Evolutionary conservation across 2,797 vertebrate species (phyloP), one percentile per base, ranked within the genome.

Genomic region (Tokudaia tokunoshimensis): DNA sequence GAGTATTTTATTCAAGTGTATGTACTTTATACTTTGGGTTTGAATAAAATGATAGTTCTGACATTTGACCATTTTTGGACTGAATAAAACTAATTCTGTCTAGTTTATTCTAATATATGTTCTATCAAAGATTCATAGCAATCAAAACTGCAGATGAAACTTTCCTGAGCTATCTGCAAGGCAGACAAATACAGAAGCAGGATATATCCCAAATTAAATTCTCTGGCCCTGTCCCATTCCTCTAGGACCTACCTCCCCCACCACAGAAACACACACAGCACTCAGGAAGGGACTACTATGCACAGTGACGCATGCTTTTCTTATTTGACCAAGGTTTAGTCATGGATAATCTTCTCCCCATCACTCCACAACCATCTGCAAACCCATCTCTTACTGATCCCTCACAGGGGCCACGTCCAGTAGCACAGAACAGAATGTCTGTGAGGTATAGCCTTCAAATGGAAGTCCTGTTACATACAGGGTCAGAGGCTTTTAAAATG

Each of bases 31-130:
- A 87, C 20, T 87, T 9, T 19, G 55, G 24, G n/a, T 31, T 34
- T 92, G 37, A 94, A 95, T 52, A 61, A 74, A 34, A 57, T 41
- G 14, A 91, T 89, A 82, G 0, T 94, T 41, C 20, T 91, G 70
- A 26, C 50, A 50, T 15, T 9, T 89, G 41, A 92, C 19, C 31
- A 52, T 57, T 95, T 95, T 92, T 76, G 65, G 20, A 76, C 52
- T 20, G 29, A 92, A 76, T 29, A 44, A 87, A 95, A 83, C 31
- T 5, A 91, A 65, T 57, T 94, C 82, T 63, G 75, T 3, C 86
- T 22, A 92, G 52, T 86, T 91, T 61, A 89, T 72, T n/a, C 44
- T 63, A 93, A 84, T 17, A 11, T 6, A 67, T 2, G 11, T 50
- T 34, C 65, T 81, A 87, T 24, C 8, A 17, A 85, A 74, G 15